phyloP scores from a whole-genome alignment of 64 coral and sea anemone species.

The Orbicella faveolata region DNA sequence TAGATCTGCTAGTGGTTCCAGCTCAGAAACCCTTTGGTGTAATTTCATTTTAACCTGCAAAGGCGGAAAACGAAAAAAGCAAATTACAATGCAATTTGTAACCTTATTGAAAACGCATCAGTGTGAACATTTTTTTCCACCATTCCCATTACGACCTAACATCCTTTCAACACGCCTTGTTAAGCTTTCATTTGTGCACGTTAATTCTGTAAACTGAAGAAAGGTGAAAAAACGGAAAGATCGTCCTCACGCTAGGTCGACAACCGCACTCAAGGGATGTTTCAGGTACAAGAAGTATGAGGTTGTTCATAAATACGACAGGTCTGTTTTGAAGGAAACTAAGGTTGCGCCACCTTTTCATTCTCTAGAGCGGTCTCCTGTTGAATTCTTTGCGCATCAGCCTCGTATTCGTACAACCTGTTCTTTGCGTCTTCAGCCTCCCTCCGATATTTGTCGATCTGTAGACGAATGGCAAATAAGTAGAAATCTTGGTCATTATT shows the following conservation, averaged over 20 bases:
- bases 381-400: slow-evolving; percentile 72
- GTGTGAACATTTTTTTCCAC: too few relatives aligned
- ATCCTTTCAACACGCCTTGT: too few relatives aligned
- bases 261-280: too few relatives aligned
- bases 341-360: slow-evolving; percentile 68
- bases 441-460: slow-evolving; percentile 96
- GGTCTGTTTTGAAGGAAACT: not conserved
- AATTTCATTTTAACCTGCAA: slow-evolving; percentile 79
- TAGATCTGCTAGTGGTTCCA: slow-evolving; percentile 90
- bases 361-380: slow-evolving; percentile 86
- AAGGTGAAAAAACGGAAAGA: too few relatives aligned
- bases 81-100: not conserved
- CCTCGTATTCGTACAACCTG: slow-evolving; percentile 81
- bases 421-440: slow-evolving; percentile 85
- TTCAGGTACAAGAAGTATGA: too few relatives aligned
- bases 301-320: too few relatives aligned
- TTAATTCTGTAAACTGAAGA: too few relatives aligned
- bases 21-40: slow-evolving; percentile 87
- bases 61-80: not conserved
- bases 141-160: too few relatives aligned
- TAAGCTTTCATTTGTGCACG: too few relatives aligned
- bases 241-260: too few relatives aligned
- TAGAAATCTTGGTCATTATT: not conserved
- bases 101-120: too few relatives aligned
- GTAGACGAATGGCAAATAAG: not conserved